phyloP scores from a whole-genome alignment of 2,797 vertebrate genomes.

The Okamejei kenojei region DNA sequence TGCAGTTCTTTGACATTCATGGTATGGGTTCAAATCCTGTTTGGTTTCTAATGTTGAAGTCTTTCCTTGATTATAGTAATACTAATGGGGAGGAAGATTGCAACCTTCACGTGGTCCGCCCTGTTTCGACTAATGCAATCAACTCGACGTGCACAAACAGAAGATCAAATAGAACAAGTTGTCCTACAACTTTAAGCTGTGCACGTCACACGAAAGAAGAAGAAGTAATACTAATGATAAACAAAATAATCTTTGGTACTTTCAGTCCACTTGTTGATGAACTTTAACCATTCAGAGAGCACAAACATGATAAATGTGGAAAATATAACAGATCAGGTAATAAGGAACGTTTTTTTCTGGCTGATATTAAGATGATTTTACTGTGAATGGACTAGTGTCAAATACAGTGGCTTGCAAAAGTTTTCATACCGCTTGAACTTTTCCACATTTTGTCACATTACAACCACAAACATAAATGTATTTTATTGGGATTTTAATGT shows the following conservation, averaged over 20 bases:
- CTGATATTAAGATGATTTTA: slow-evolving; percentile 40
- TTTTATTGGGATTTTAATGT: no score
- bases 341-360: neutral
- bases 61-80: neutral
- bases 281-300: neutral
- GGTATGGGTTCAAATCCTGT: neutral
- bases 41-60: neutral
- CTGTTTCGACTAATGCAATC: no score
- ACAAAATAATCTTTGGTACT: neutral
- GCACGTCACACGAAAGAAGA: no score
- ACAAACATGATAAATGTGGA: neutral
- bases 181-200: no score
- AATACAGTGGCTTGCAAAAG: no score
- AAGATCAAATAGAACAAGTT: no score
- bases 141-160: no score
- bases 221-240: neutral
- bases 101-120: no score
- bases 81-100: neutral
- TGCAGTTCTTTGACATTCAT: neutral
- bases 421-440: no score
- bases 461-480: no score
- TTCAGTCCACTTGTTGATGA: neutral
- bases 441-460: no score
- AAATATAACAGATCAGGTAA: neutral
- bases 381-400: neutral